phyloP scores from a whole-genome alignment of 2,797 vertebrate genomes.

The Sebastes miniatus region DNA sequence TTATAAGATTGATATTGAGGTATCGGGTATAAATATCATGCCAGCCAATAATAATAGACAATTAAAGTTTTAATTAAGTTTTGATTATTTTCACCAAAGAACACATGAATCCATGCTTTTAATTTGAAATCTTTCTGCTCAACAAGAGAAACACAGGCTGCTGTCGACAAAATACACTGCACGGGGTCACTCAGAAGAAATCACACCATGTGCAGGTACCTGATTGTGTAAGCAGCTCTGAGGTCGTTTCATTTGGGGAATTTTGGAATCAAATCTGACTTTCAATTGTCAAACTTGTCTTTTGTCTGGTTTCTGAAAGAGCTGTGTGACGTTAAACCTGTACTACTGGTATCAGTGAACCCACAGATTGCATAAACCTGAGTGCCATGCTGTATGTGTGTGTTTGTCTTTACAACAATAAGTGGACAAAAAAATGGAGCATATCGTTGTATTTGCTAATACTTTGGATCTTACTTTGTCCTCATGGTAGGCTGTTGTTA shows the following conservation, averaged over 20 bases:
- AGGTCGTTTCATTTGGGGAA: constrained; percentile 13
- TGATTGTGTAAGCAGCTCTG: constrained; percentile 29
- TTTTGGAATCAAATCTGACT: constrained; percentile 39
- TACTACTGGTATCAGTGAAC: constrained; percentile 28
- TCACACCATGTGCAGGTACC: background rate
- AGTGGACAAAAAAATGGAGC: background rate
- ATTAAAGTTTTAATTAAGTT: background rate
- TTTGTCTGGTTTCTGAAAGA: constrained; percentile 23
- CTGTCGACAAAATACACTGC: background rate
- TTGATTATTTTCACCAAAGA: background rate
- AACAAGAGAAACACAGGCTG: background rate
- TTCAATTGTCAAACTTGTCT: constrained; percentile 23
- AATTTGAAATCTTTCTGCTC: background rate
- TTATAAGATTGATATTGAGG: background rate
- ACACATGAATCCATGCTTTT: background rate
- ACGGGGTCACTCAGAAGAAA: background rate
- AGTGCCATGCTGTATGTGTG: background rate
- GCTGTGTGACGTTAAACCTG: constrained; percentile 11
- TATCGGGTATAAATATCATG: background rate
- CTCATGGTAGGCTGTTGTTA: background rate
- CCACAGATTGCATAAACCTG: constrained; percentile 24
- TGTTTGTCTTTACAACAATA: constrained; percentile 36
- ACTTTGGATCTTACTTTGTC: background rate
- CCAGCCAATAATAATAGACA: background rate
- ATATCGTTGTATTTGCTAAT: constrained; percentile 17